Percentiles rank a stretch among this genome's conserved stretches.
Conservation (phyloP, 2,797 vertebrate species). For the Urocyon cinereoargenteus region DNA sequence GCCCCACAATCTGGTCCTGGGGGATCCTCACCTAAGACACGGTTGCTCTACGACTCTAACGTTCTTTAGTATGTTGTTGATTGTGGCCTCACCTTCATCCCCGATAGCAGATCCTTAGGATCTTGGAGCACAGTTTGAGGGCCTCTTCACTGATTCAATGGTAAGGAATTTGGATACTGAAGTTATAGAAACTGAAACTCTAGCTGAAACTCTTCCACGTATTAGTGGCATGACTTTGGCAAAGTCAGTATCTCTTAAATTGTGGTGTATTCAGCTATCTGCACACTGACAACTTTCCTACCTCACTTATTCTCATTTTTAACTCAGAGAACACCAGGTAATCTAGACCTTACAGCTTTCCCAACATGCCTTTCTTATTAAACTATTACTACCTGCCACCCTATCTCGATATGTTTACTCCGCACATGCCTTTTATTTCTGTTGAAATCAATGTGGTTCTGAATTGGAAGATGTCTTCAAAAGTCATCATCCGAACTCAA, state of each 20-base stretch:
- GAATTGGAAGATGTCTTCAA: not conserved
- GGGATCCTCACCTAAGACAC: not conserved
- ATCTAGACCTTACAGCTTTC: not conserved
- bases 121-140: not conserved
- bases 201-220: not conserved
- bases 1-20: not conserved
- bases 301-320: not conserved
- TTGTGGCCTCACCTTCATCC: not conserved
- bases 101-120: not conserved
- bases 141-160: not conserved
- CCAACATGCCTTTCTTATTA: not conserved
- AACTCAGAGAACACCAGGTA: slow-evolving; percentile 13
- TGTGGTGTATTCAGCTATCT: not conserved
- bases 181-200: not conserved
- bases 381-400: not conserved
- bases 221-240: not conserved
- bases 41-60: not conserved
- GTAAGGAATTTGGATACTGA: not conserved
- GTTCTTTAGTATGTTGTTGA: not conserved
- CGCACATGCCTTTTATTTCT: not conserved
- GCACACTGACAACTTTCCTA: not conserved
- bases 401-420: not conserved
- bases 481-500: not conserved
- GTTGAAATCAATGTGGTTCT: not conserved
- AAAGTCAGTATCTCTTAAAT: not conserved